Evolutionary conservation across 2,888 invertebrate species (phyloP).

Genomic region (Orchesella flavescens): DNA sequence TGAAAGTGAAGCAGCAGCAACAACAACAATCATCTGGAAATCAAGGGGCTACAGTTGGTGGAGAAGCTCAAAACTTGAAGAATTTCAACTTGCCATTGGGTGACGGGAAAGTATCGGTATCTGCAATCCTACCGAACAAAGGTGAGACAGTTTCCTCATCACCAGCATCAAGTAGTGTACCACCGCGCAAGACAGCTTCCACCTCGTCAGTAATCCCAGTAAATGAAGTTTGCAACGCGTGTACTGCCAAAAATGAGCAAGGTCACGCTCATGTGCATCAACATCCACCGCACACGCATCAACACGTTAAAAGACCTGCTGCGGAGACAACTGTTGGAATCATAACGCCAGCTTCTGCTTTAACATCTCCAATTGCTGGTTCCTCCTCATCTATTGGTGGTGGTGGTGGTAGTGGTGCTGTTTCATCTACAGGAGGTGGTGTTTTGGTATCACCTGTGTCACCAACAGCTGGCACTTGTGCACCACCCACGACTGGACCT

Average conservation of each 20-base stretch:
- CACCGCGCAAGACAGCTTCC: constrained; percentile 60
- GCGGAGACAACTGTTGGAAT: constrained; percentile 32
- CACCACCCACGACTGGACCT: constrained; percentile 65
- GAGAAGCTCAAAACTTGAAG: constrained; percentile 55
- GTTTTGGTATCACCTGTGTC: constrained; percentile 52
- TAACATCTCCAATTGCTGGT: constrained; percentile 20
- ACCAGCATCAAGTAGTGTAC: constrained; percentile 15
- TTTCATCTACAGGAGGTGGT: constrained; percentile 40
- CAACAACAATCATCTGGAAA: constrained; percentile 51
- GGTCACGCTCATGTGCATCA: constrained; percentile 73
- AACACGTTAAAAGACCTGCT: constrained; percentile 70
- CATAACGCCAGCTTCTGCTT: constrained; percentile 26
- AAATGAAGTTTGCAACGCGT: constrained; percentile 49
- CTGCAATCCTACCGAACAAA: constrained; percentile 41
- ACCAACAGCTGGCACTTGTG: constrained; percentile 43
- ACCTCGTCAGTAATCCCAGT: constrained; percentile 37
- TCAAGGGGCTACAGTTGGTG: constrained; percentile 20
- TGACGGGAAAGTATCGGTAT: constrained; percentile 61
- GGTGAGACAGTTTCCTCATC: neutral
- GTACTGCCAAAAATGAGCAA: constrained; percentile 51
- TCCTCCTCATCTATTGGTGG: constrained; percentile 37
- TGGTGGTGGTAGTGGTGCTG: neutral
- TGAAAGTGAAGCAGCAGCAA: constrained; percentile 57
- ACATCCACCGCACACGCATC: constrained; percentile 55
- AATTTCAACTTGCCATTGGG: constrained; percentile 57